These are phyloP conservation scores for Sylvilagus bachmani DNA, from an alignment of 2,113 vertebrate species.

Conservation along the genomic window DNA sequence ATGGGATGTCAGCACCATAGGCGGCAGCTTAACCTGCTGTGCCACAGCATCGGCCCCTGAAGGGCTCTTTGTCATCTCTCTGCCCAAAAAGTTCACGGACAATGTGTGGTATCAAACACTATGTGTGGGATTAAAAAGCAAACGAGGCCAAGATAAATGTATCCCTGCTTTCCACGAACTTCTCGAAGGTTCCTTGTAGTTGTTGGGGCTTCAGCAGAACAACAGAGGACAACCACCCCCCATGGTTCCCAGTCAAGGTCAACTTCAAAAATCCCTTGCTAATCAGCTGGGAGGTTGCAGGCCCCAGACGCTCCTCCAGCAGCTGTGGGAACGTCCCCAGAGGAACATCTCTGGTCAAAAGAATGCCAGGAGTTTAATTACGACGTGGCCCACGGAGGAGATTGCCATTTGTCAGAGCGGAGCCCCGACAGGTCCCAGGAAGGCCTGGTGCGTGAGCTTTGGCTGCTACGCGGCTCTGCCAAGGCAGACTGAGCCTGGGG, in stretches of 20 bases:
- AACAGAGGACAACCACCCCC: neutral
- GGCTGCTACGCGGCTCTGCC: constrained; percentile 72
- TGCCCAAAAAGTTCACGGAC: neutral
- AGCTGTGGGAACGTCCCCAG: constrained; percentile 86
- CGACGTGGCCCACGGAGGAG: constrained; percentile 83
- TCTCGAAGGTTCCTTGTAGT: neutral
- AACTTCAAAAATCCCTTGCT: constrained; percentile 85
- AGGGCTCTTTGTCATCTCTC: neutral
- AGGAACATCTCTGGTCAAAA: constrained; percentile 83
- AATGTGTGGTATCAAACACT: too few relatives aligned
- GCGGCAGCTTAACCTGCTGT: too few relatives aligned
- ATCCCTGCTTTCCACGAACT: too few relatives aligned
- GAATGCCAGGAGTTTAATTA: constrained; percentile 95
- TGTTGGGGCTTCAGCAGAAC: neutral
- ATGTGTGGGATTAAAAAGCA: too few relatives aligned
- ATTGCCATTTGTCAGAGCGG: constrained; percentile 88
- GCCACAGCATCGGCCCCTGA: too few relatives aligned
- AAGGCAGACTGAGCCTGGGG: constrained; percentile 88
- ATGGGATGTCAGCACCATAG: too few relatives aligned
- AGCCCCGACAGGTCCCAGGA: constrained; percentile 85
- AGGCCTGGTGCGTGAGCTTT: constrained; percentile 71
- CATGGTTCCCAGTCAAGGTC: constrained; percentile 83
- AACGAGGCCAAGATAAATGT: too few relatives aligned
- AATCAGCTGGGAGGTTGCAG: constrained; percentile 70
- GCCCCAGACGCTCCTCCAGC: constrained; percentile 79